Conservation (phyloP, 2,888 invertebrate genomes). For the Drosophila falleni region DNA sequence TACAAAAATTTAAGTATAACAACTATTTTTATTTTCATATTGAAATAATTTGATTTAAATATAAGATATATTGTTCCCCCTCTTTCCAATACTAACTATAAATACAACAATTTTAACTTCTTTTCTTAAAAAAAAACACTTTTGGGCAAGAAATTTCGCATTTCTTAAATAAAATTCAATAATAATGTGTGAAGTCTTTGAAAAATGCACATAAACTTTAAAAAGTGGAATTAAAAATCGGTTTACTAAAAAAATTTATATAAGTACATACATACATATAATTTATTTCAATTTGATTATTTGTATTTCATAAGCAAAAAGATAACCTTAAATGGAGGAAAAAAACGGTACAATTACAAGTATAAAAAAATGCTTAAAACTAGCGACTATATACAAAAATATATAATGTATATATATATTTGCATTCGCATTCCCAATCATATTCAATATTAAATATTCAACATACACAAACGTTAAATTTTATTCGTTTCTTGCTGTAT, state of each 20-base stretch:
- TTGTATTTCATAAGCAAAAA: constrained; percentile 48
- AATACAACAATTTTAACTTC: too few species aligned
- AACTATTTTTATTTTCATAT: too few species aligned
- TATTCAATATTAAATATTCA: not conserved
- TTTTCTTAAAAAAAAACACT: too few species aligned
- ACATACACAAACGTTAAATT: not conserved
- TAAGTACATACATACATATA: constrained; percentile 4
- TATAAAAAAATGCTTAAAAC: constrained; percentile 56
- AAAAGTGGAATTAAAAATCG: not conserved
- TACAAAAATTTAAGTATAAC: too few species aligned
- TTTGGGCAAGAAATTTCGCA: too few species aligned
- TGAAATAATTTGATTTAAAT: too few species aligned
- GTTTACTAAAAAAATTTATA: not conserved
- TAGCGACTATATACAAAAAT: too few species aligned
- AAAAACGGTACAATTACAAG: constrained; percentile 39
- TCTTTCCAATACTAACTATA: too few species aligned
- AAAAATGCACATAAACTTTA: not conserved
- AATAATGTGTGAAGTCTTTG: not conserved
- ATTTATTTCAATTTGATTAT: constrained; percentile 26
- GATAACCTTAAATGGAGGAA: constrained; percentile 56
- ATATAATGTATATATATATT: too few species aligned
- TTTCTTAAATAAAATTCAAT: too few species aligned
- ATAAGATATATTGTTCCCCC: too few species aligned
- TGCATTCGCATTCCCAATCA: not conserved
- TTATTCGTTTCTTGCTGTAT: not conserved